A percentile compares a stretch with the other conserved stretches of the same genome.
These are phyloP conservation scores for Penaeus indicus DNA, from an alignment of 1,140 invertebrate genomes.

Conservation along the genomic window DNA sequence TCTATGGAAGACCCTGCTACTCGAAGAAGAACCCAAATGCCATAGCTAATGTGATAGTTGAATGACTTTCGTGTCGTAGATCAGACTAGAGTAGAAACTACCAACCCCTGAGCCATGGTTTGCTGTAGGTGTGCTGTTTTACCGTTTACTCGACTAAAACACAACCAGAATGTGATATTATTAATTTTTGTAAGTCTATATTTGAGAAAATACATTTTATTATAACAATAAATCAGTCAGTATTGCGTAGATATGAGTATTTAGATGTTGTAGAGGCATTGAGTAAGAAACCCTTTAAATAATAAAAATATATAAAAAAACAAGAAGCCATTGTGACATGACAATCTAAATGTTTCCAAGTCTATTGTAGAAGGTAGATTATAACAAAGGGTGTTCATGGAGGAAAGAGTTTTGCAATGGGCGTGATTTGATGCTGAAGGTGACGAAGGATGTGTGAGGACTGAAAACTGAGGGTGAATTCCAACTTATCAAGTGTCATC, in stretches of 20 bases:
- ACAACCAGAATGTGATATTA: conserved; percentile 40
- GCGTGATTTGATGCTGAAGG: background rate
- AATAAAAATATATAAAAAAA: background rate
- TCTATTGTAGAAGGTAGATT: conserved; percentile 24
- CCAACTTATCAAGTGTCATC: background rate
- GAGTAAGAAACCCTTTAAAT: background rate
- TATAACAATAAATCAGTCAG: conserved; percentile 1
- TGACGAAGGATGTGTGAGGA: background rate
- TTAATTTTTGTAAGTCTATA: conserved; percentile 36
- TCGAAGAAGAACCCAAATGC: too few species aligned
- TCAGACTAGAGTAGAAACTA: too few species aligned
- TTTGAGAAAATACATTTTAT: conserved; percentile 12
- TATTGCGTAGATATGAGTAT: conserved; percentile 7
- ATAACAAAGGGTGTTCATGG: background rate
- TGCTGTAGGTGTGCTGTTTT: too few species aligned
- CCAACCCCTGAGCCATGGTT: too few species aligned
- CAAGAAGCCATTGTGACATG: conserved; percentile 43
- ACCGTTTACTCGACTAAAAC: conserved; percentile 39
- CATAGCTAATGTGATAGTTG: too few species aligned
- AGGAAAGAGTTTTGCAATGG: background rate
- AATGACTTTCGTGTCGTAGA: too few species aligned
- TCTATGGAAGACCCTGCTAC: too few species aligned
- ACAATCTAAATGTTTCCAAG: conserved; percentile 54
- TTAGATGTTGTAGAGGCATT: background rate
- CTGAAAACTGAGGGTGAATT: background rate